Conservation (phyloP, 2,888 invertebrate species). For the Drosophila cognata region DNA sequence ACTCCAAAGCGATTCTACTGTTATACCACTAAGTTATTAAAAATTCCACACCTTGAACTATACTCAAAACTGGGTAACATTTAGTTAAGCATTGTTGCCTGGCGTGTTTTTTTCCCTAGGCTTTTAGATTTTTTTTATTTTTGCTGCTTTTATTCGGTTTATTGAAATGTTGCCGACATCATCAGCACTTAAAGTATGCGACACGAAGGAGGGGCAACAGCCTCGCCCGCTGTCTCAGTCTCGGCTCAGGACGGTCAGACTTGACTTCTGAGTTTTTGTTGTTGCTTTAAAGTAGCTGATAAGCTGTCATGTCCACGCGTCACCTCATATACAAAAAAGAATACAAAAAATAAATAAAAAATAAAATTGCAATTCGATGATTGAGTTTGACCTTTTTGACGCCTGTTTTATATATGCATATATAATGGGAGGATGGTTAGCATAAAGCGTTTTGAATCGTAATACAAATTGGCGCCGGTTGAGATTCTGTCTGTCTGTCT, state of each 20-base stretch:
- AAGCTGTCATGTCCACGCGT: constrained; percentile 57
- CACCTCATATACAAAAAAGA: constrained; percentile 41
- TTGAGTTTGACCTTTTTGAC: constrained; percentile 44
- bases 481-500: constrained; percentile 2
- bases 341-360: neutral
- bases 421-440: neutral
- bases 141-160: constrained; percentile 24
- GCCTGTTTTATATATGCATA: neutral
- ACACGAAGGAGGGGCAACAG: constrained; percentile 21
- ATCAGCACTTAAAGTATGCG: constrained; percentile 21
- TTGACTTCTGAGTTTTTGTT: constrained; percentile 2
- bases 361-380: constrained; percentile 49
- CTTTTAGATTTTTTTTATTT: constrained; percentile 19
- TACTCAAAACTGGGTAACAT: constrained; percentile 25
- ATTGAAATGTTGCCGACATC: constrained; percentile 52
- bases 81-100: constrained; percentile 3
- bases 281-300: constrained; percentile 39
- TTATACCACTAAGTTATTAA: neutral
- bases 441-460: constrained; percentile 5
- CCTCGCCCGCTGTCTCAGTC: constrained; percentile 31
- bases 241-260: constrained; percentile 10
- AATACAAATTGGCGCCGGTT: constrained; percentile 26
- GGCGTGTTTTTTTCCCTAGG: constrained; percentile 5
- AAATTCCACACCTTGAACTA: neutral
- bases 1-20: neutral